Evolutionary conservation across 2,888 invertebrate species (phyloP).

Genomic region (Uloborus plumipes): DNA sequence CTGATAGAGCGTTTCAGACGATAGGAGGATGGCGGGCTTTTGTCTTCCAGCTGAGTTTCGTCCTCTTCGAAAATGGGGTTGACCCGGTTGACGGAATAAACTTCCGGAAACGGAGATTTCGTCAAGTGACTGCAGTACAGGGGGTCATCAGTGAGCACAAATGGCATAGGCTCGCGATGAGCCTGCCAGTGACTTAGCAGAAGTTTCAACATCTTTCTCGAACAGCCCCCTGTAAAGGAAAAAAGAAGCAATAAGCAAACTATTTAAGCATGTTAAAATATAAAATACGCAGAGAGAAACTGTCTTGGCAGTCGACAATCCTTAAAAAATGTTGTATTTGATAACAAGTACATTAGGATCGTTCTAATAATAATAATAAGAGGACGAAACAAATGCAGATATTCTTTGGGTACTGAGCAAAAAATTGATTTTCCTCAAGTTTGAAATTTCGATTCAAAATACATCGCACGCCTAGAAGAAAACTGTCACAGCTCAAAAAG

Average conservation of each 20-base stretch:
- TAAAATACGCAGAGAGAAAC: no score
- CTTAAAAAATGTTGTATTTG: no score
- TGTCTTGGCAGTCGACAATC: no score
- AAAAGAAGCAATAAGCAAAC: background rate
- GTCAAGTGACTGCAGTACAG: conserved; percentile 57
- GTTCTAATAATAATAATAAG: no score
- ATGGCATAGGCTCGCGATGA: conserved; percentile 55
- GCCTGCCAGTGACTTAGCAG: conserved; percentile 59
- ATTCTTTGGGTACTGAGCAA: no score
- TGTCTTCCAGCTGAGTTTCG: background rate
- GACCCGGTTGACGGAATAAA: conserved; percentile 60
- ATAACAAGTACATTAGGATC: no score
- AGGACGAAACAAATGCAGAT: no score
- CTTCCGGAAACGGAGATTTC: conserved; percentile 48
- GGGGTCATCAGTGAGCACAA: conserved; percentile 60
- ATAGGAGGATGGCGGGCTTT: background rate
- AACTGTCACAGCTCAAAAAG: no score
- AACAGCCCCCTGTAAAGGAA: conserved; percentile 22
- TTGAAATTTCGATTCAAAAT: no score
- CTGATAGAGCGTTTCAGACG: conserved; percentile 40
- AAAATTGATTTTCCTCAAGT: no score
- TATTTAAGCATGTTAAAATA: no score
- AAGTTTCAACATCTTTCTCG: conserved; percentile 45
- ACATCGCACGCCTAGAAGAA: no score
- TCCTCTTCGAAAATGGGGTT: conserved; percentile 61